Base-by-base conservation (phyloP, 1,140 invertebrate genomes). In the Lepidotrigona ventralis region DNA sequence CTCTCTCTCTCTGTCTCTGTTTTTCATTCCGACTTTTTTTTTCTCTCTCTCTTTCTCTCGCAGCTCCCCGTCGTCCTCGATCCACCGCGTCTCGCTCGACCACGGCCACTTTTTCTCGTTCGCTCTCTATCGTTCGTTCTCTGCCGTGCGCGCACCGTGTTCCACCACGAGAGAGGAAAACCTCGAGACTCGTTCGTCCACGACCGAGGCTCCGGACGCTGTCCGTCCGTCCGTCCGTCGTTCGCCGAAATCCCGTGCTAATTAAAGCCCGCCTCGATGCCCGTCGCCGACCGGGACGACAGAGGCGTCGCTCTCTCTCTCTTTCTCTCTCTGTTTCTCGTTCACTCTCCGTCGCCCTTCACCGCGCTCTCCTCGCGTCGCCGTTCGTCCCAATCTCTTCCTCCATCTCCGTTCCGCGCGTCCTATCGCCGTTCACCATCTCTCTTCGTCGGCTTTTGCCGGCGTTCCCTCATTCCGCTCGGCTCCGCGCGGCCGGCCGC, bases 231-330 rank as follows among this genome's bases (percentile, higher is more conserved):
- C 68, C 77, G 80, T 83, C 83, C 84, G 88, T 86, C 90, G 85
- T 91, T 89, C 87, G 86, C 86, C 88, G 88, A 90, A 86, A 91
- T 91, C 90, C 89, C 89, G 88, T 89, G 87, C 90, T 90, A 91
- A 91, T 91, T 90, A 91, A 91, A 91, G 90, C 89, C 89, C 88
- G 86, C 88, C 86, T 86, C 89, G 89, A 88, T 90, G 88, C 85
- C 88, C 87, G 81, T 86, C 85, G 88, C 85, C 90, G 88, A 87
- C 85, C 89, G 86, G 73, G 81, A 64, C 83, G 83, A 85, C 83
- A 84, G 74, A 81, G 69, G 66, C 77, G 56, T 79, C 74, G 64
- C 53, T 75, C 76, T 71, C 56, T 75, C 26, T 53, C 51, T 54
- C n/a, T 74, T 63, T 73, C 54, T 46, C 39, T 12, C 15, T 21